Percentiles rank a stretch among this genome's conserved stretches.
phyloP scores from a whole-genome alignment of 2,113 vertebrate species.

The Pedionomus torquatus region DNA sequence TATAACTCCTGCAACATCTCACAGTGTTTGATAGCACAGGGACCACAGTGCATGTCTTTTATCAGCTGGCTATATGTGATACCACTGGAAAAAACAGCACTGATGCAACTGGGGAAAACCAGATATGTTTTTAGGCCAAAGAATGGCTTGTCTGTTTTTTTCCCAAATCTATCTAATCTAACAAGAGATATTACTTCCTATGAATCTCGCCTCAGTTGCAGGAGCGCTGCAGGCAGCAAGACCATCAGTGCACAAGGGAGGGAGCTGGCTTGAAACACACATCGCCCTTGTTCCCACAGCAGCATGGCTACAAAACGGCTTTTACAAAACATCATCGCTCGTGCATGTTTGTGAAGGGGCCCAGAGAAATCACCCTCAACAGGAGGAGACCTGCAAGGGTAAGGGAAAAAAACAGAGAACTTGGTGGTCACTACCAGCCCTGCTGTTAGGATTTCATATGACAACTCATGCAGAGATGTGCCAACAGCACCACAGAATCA shows the following conservation, averaged over 20 bases:
- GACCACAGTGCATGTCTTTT: not conserved
- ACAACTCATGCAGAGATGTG: fast-evolving
- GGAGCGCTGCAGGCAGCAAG: fast-evolving
- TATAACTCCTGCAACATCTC: fast-evolving
- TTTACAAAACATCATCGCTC: not conserved
- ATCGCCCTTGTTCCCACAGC: fast-evolving
- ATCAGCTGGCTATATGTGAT: not conserved
- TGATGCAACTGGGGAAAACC: not conserved
- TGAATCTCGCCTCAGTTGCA: fast-evolving
- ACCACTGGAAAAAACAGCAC: not conserved
- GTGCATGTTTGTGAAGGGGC: not conserved
- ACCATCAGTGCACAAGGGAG: not conserved
- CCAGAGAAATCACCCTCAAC: not conserved
- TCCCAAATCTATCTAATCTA: not conserved
- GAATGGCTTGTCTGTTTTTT: not conserved
- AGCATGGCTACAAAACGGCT: not conserved
- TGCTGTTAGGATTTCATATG: not conserved
- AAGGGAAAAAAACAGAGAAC: not conserved
- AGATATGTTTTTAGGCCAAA: not conserved
- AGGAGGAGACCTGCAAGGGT: not conserved
- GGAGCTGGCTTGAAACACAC: not conserved
- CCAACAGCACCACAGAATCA: not conserved
- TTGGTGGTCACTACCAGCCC: not conserved
- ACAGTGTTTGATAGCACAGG: fast-evolving
- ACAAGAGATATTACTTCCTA: not conserved